Percentiles rank a stretch among this genome's conserved stretches.
phyloP scores from a whole-genome alignment of 2,888 invertebrate species.

The Endomychus coccineus region DNA sequence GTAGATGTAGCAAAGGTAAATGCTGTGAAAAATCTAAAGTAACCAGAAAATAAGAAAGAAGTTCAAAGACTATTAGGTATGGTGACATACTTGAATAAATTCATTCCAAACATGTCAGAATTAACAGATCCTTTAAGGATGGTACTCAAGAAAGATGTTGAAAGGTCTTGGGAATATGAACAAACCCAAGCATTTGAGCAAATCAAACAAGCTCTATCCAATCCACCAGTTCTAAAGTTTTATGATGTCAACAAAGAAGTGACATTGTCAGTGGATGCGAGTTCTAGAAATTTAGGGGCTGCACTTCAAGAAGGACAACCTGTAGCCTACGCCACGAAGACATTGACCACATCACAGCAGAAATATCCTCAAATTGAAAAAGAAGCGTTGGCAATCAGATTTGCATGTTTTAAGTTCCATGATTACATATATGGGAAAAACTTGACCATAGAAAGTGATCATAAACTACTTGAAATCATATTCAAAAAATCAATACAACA shows the following conservation, averaged over 20 bases:
- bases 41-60: no score
- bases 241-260: no score
- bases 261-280: constrained; percentile 3
- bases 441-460: no score
- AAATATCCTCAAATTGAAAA: constrained; percentile 11
- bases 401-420: no score
- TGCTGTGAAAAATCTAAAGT: no score
- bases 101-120: no score
- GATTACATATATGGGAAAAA: constrained; percentile 2
- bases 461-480: constrained; percentile 2
- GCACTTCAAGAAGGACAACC: constrained; percentile 4
- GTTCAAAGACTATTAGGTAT: no score
- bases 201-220: constrained; percentile 1
- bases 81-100: no score
- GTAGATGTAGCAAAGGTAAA: no score
- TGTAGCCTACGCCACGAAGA: constrained; percentile 4
- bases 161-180: no score
- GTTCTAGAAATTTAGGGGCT: constrained; percentile 1
- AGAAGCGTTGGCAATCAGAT: constrained; percentile 6
- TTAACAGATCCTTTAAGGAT: no score
- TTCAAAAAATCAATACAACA: constrained; percentile 4
- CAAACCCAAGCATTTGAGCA: constrained; percentile 1
- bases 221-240: constrained; percentile 3
- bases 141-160: no score
- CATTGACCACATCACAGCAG: constrained; percentile 6